Evolutionary conservation across 2,888 invertebrate species (phyloP).

Genomic region (Ditula angustiorana): DNA sequence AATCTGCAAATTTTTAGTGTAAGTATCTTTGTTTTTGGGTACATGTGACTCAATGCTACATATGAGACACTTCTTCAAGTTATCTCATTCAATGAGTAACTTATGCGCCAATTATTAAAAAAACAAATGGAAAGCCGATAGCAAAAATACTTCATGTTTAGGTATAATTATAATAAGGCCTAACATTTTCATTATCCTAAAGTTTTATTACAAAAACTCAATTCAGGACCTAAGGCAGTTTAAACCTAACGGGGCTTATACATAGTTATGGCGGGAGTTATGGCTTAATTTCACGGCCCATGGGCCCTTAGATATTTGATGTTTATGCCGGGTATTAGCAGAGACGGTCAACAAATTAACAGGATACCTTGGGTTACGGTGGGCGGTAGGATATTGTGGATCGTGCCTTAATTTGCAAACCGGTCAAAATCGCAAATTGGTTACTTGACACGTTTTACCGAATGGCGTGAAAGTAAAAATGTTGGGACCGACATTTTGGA

Average conservation of each 20-base stretch:
- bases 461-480: too few relatives aligned
- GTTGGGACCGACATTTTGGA: too few relatives aligned
- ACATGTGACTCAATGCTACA: too few relatives aligned
- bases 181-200: not conserved
- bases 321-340: constrained; percentile 68
- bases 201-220: not conserved
- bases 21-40: too few relatives aligned
- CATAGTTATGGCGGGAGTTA: constrained; percentile 51
- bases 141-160: not conserved
- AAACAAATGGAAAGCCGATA: too few relatives aligned
- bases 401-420: constrained; percentile 15
- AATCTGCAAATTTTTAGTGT: too few relatives aligned
- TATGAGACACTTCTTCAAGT: too few relatives aligned
- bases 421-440: too few relatives aligned
- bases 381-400: constrained; percentile 51
- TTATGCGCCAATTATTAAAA: too few relatives aligned
- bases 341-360: constrained; percentile 78
- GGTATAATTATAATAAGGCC: not conserved
- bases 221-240: constrained; percentile 2
- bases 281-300: constrained; percentile 73
- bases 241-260: constrained; percentile 30
- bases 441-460: too few relatives aligned
- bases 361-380: constrained; percentile 59
- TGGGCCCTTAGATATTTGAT: constrained; percentile 72
- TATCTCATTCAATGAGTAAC: too few relatives aligned